Conservation (phyloP, 2,113 vertebrate species). For the Austrofundulus limnaeus region DNA sequence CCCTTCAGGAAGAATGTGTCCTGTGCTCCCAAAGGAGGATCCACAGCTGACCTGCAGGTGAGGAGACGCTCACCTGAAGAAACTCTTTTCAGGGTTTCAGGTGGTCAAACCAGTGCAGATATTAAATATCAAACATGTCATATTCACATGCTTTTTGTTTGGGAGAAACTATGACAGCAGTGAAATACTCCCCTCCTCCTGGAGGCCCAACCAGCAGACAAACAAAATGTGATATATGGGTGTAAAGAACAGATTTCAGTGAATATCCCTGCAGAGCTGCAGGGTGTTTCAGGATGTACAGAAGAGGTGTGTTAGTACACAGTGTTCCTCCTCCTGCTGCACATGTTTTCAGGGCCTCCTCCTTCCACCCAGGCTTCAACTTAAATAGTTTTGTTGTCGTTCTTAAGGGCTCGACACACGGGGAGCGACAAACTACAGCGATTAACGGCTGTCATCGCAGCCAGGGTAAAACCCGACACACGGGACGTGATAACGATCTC, state of each 20-base stretch:
- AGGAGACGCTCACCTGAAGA: constrained; percentile 6
- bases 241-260: background rate
- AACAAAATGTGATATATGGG: background rate
- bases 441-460: no score
- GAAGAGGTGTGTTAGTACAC: constrained; percentile 33
- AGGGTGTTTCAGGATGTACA: constrained; percentile 29
- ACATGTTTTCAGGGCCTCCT: constrained; percentile 38
- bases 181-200: constrained; percentile 22
- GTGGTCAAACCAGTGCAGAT: no score
- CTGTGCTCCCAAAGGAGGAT: constrained; percentile 27
- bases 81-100: background rate
- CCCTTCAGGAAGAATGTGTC: constrained; percentile 65
- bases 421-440: no score
- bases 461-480: no score
- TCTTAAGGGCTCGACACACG: no score
- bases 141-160: background rate
- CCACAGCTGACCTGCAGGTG: constrained; percentile 58
- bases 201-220: constrained; percentile 2
- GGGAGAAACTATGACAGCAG: background rate
- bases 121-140: background rate
- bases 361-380: no score
- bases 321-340: constrained; percentile 32
- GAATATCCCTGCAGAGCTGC: constrained; percentile 20
- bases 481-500: no score
- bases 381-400: no score